A percentile compares a stretch with the other conserved stretches of the same genome.
Conservation (phyloP, 1,140 invertebrate genomes). For the Conus betulinus region DNA sequence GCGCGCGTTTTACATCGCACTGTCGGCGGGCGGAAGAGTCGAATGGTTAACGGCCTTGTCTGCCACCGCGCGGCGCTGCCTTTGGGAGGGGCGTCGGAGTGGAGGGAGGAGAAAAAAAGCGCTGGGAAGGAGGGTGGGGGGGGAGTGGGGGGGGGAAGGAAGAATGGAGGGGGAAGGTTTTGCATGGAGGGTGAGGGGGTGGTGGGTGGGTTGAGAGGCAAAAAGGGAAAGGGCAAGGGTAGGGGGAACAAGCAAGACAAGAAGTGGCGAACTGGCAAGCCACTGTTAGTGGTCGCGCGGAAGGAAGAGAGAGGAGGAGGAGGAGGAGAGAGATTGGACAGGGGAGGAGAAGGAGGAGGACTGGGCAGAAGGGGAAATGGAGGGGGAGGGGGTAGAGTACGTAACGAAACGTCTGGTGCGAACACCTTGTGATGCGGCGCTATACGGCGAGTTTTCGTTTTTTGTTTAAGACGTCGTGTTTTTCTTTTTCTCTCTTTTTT, state of each 20-base stretch:
- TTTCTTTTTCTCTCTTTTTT: background rate
- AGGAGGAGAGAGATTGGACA: too few species aligned
- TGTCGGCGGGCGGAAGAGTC: conserved; percentile 45
- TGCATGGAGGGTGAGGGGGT: background rate
- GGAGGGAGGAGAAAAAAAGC: conserved; percentile 8
- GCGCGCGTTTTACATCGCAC: conserved; percentile 45
- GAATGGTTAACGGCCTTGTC: conserved; percentile 39
- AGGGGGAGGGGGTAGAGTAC: background rate
- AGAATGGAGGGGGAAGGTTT: background rate
- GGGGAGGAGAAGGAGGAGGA: too few species aligned
- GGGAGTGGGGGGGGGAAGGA: background rate
- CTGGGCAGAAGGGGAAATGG: background rate
- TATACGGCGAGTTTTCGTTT: background rate
- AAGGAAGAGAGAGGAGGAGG: too few species aligned
- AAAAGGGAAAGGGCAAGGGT: background rate
- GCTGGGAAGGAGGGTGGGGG: background rate
- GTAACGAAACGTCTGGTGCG: background rate
- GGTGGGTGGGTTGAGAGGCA: background rate
- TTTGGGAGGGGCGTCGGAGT: background rate
- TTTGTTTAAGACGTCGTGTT: background rate
- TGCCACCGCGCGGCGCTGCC: conserved; percentile 9
- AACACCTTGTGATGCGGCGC: background rate
- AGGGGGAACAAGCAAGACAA: too few species aligned
- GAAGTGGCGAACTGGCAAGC: too few species aligned
- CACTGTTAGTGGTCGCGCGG: background rate